Percentiles rank a stretch among this genome's conserved stretches.
Conservation (phyloP, 2,113 vertebrate species). For the Gulo gulo region DNA sequence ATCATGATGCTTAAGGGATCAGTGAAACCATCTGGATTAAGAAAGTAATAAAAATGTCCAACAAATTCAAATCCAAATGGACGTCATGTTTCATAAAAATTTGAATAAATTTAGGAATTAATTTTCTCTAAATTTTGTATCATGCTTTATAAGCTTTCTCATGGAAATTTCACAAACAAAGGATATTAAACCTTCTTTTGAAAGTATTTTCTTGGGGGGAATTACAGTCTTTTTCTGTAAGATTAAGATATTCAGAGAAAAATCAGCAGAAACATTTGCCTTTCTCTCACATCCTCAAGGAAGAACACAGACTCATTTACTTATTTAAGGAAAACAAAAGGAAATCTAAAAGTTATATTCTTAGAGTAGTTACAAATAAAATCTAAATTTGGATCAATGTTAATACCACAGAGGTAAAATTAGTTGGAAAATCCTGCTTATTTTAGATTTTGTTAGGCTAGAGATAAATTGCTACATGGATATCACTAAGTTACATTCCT, state of each 20-base stretch:
- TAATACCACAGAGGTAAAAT: constrained; percentile 8
- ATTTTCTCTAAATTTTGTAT: constrained; percentile 34
- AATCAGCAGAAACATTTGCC: constrained; percentile 25
- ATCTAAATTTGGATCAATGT: background rate
- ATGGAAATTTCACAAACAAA: constrained; percentile 43
- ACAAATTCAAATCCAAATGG: constrained; percentile 45
- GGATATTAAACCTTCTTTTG: constrained; percentile 22
- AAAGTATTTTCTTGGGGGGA: constrained; percentile 19
- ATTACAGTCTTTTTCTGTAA: constrained; percentile 1
- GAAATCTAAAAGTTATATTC: constrained; percentile 13
- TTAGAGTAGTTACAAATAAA: constrained; percentile 13
- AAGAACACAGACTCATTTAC: constrained; percentile 4
- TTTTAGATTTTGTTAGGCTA: background rate
- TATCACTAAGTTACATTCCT: background rate
- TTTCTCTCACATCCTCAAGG: background rate
- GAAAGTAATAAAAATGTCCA: background rate
- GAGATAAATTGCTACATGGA: background rate
- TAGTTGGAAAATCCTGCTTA: background rate
- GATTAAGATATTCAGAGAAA: constrained; percentile 53
- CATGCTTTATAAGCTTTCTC: constrained; percentile 21
- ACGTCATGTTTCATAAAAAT: constrained; percentile 32
- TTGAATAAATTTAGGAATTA: constrained; percentile 46
- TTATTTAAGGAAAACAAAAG: constrained; percentile 38
- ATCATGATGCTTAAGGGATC: background rate
- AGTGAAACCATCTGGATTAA: background rate